Conservation (phyloP, 1,140 invertebrate species). For the Drosophila navojoa region DNA sequence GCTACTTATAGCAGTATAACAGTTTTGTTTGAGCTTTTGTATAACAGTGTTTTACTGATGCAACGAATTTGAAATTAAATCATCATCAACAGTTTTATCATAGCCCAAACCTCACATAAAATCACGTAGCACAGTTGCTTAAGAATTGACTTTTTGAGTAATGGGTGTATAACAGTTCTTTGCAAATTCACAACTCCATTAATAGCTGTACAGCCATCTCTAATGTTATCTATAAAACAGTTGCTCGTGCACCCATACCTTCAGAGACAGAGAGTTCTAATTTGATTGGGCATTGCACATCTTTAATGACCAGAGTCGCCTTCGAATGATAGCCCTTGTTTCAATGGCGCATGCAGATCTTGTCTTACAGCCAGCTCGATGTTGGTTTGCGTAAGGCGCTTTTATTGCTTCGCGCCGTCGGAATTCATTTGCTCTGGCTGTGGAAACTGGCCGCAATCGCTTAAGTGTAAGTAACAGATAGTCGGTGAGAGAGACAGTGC, state of each 20-base stretch:
- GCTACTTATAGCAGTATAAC: too few species aligned
- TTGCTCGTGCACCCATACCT: background rate
- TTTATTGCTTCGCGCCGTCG: constrained; percentile 14
- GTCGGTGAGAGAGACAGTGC: constrained; percentile 14
- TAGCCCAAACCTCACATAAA: too few species aligned
- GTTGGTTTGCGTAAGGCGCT: constrained; percentile 1
- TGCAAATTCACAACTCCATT: too few species aligned
- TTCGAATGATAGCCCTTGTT: background rate
- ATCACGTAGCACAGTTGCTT: background rate
- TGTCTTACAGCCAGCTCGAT: background rate
- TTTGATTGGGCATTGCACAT: background rate
- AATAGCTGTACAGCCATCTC: background rate
- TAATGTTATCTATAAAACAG: background rate
- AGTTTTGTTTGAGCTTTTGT: too few species aligned
- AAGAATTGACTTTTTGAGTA: background rate
- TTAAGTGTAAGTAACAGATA: constrained; percentile 46
- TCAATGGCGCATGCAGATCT: background rate
- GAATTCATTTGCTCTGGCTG: constrained; percentile 7
- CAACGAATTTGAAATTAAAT: too few species aligned
- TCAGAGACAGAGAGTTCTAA: background rate
- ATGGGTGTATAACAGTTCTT: background rate
- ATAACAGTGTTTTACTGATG: too few species aligned
- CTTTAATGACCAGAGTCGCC: background rate
- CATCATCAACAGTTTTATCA: too few species aligned
- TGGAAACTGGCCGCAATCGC: constrained; percentile 47